A percentile compares a stretch with the other conserved stretches of the same genome.
Evolutionary conservation across 2,113 vertebrate species (phyloP).

Genomic region (Phasianus colchicus): DNA sequence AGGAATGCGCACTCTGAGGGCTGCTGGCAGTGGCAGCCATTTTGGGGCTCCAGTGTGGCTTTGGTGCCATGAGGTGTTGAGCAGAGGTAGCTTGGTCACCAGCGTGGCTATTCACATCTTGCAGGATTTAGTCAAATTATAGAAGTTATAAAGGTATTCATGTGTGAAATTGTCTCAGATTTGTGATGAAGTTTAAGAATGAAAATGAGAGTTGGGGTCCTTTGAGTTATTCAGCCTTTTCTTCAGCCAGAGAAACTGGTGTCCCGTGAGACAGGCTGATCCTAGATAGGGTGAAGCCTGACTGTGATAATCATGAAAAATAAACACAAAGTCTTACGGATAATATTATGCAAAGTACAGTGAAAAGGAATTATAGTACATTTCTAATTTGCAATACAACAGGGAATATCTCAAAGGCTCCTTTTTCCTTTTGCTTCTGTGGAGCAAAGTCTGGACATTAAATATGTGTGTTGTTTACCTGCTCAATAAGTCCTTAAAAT

Average conservation of each 20-base stretch:
- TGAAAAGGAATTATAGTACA: neutral
- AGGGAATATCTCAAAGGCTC: conserved; percentile 12
- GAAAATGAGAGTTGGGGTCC: neutral
- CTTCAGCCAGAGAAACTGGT: neutral
- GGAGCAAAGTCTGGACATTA: conserved; percentile 21
- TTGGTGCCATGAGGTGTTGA: rapidly evolving
- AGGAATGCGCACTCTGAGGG: rapidly evolving
- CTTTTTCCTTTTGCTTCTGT: neutral
- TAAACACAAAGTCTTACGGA: neutral
- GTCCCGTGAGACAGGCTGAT: neutral
- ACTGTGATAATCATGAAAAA: neutral
- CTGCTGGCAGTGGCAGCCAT: neutral
- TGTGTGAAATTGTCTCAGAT: neutral
- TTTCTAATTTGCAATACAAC: conserved; percentile 14
- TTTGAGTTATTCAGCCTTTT: neutral
- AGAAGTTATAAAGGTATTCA: neutral
- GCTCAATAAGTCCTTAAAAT: conserved; percentile 52
- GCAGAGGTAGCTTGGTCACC: rapidly evolving
- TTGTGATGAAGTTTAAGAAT: neutral
- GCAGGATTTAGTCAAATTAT: neutral
- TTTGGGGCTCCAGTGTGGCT: rapidly evolving
- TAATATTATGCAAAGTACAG: neutral
- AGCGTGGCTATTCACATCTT: neutral
- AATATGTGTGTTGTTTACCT: neutral
- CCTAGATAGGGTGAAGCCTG: neutral